These are phyloP conservation scores for Plagodis dolabraria DNA, from an alignment of 2,888 invertebrate species.

Conservation along the genomic window DNA sequence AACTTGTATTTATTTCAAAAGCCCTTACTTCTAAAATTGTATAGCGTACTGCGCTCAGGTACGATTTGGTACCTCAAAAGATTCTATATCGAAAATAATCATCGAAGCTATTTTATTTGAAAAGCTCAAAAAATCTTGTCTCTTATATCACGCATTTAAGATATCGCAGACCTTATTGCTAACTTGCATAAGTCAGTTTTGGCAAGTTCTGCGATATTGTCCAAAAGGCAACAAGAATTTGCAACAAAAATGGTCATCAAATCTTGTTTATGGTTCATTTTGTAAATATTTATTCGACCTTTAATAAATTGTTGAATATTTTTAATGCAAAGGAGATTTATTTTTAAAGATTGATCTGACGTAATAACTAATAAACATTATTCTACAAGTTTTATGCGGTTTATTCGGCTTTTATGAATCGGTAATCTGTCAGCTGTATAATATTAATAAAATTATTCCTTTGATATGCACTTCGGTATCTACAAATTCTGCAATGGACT, in stretches of 20 bases:
- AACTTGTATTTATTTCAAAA: background rate
- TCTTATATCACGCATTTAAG: conserved; percentile 10
- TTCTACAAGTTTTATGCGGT: conserved; percentile 22
- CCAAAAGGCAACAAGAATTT: background rate
- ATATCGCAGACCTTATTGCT: conserved; percentile 12
- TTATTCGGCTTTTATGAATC: conserved; percentile 47
- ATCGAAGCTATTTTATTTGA: conserved; percentile 26
- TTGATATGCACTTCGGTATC: conserved; percentile 34
- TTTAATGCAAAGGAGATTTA: background rate
- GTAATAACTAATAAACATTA: conserved; percentile 5
- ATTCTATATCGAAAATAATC: conserved; percentile 22
- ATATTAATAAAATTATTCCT: conserved; percentile 53
- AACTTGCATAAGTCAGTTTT: conserved; percentile 11
- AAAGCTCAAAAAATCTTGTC: conserved; percentile 21
- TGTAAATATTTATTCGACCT: too few relatives aligned
- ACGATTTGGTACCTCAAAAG: background rate
- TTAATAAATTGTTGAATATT: background rate
- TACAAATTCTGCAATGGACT: conserved; percentile 4
- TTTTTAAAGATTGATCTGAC: conserved; percentile 3
- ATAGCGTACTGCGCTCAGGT: background rate
- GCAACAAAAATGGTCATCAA: too few relatives aligned
- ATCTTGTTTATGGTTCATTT: too few relatives aligned
- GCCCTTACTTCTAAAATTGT: conserved; percentile 5
- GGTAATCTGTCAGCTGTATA: conserved; percentile 51
- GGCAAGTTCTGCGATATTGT: conserved; percentile 5